Conservation (phyloP, 1,140 invertebrate genomes). For the Epicauta chinensis region DNA sequence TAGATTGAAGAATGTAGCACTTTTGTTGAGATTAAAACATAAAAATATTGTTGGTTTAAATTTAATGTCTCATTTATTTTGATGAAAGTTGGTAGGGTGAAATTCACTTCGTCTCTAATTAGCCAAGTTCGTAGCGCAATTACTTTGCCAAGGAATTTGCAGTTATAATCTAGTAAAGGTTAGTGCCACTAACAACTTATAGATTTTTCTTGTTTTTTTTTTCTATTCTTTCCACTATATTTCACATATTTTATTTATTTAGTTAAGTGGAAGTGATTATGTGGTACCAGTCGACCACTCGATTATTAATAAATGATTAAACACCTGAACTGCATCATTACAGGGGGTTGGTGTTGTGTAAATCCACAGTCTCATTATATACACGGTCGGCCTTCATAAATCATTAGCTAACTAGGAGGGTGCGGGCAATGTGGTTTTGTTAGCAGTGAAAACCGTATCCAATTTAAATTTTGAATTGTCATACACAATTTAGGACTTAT, state of each 20-base stretch:
- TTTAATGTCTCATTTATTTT: conserved; percentile 12
- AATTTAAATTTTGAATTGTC: neutral
- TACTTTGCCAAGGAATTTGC: too few relatives aligned
- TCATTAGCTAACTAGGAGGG: conserved; percentile 13
- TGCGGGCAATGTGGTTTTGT: conserved; percentile 11
- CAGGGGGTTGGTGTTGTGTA: conserved; percentile 9
- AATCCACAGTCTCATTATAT: conserved; percentile 15
- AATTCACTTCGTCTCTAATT: too few relatives aligned
- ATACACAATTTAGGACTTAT: too few relatives aligned
- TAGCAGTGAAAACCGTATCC: conserved; percentile 11
- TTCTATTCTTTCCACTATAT: too few relatives aligned
- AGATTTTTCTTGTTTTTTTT: too few relatives aligned
- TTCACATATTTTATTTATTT: too few relatives aligned
- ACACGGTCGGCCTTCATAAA: conserved; percentile 12
- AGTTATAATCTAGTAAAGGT: too few relatives aligned
- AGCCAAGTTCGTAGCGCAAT: too few relatives aligned
- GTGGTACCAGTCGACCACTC: conserved; percentile 1
- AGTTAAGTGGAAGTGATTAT: neutral
- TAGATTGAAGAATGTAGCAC: too few relatives aligned
- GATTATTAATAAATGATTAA: conserved; percentile 16
- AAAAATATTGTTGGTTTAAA: conserved; percentile 14
- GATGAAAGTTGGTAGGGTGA: conserved; percentile 1
- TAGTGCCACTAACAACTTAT: too few relatives aligned
- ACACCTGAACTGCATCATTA: conserved; percentile 13
- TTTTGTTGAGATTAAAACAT: conserved; percentile 6